These are phyloP conservation scores for Myiothlypis chrysogaster DNA, from an alignment of 2,797 vertebrate genomes.

Conservation along the genomic window DNA sequence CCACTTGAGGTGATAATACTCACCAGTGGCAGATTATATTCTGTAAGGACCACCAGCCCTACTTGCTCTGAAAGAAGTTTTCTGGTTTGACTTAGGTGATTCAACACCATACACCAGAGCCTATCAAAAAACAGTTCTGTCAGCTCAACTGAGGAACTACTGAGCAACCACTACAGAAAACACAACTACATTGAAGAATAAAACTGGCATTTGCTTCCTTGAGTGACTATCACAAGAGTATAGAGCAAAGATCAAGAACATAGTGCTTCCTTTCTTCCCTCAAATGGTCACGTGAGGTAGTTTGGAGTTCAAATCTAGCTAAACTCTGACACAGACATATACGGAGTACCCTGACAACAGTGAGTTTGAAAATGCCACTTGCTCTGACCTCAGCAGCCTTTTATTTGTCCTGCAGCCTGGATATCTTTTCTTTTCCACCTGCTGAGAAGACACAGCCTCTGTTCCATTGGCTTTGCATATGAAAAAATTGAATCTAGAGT, in stretches of 20 bases:
- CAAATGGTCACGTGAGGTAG: background rate
- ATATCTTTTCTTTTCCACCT: background rate
- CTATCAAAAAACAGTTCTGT: background rate
- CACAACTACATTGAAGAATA: background rate
- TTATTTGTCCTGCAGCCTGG: background rate
- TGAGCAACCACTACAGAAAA: background rate
- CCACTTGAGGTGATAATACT: background rate
- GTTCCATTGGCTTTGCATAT: background rate
- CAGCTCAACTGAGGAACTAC: background rate
- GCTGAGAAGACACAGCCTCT: background rate
- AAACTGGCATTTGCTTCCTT: background rate
- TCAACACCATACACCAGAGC: background rate
- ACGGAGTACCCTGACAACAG: background rate
- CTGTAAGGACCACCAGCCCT: background rate
- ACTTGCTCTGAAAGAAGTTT: background rate
- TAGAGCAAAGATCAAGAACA: background rate
- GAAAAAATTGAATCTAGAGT: background rate
- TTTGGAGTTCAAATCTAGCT: background rate
- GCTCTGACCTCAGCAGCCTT: background rate
- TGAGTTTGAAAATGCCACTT: background rate
- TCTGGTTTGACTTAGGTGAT: background rate
- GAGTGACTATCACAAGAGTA: background rate
- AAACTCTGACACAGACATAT: background rate
- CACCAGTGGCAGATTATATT: accelerated
- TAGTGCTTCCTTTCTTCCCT: background rate